Evolutionary conservation across 2,113 vertebrate genomes (phyloP), one percentile per base, ranked within the genome.

Genomic region (Corydoras sp.): DNA sequence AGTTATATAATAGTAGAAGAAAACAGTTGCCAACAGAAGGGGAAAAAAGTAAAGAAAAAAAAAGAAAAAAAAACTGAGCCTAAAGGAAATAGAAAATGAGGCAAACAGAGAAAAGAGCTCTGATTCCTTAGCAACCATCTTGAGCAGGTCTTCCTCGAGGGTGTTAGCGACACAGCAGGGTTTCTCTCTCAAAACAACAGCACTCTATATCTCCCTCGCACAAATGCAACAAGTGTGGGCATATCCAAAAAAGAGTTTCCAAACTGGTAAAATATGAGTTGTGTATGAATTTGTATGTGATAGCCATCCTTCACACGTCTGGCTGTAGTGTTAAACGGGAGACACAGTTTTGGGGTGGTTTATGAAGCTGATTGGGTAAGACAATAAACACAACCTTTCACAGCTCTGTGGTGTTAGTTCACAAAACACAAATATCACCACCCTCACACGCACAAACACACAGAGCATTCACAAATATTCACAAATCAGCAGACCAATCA

Each of bases 51-150:
- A 51, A 63, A 10, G 58, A 48, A 67, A 62, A 71, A 9, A 50
- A 35, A 29, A 43, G 24, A 31, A 53, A 29, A 65, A 18, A 59
- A 54, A 55, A 62, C 13, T 15, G 35, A 73, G 58, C 35, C 58
- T 10, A 66, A 62, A 69, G 69, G 75, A 73, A 73, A 69, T 51
- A 58, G 70, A 58, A 71, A 72, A 62, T 48, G 58, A 73, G 69
- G 58, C 10, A 69, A 62, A 69, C 49, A 9, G 69, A 55, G 55
- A 53, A 68, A 67, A 58, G 73, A 76, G 80, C 76, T 80, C 77
- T 79, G 81, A 84, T 81, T 79, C 78, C 29, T 76, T 83, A 80
- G 85, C 81, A 83, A 86, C 81, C 78, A 69, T 76, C 78, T 81
- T 83, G 76, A 82, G 79, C 82, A 79, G 79, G 72, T 79, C 77